Evolutionary conservation across 1,140 invertebrate genomes (phyloP), one percentile per base, ranked within the genome.

Genomic region (Melitaea cinxia): DNA sequence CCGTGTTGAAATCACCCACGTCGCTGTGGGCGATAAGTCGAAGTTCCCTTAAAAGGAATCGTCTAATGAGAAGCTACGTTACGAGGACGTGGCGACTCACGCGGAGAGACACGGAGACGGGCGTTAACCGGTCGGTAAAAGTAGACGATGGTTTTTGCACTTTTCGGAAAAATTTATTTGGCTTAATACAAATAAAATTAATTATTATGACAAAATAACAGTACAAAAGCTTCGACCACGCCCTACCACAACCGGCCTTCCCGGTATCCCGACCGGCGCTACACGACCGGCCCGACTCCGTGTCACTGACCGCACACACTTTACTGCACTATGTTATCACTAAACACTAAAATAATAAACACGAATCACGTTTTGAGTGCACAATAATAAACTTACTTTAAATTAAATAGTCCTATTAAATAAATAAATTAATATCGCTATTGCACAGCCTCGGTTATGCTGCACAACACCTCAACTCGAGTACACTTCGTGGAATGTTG

Each of bases 321-420:
- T 47, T 57, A 70, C 76, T 76, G 68, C 82, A 88, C 82, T 75
- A 74, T 73, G 73, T 70, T 70, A 71, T 68, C 77, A 78, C 70
- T 64, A 45, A 45, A 59, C 62, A 66, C 68, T 56, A 68, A 59
- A 77, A 80, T 70, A 72, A 64, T 58, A 50, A 68, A 72, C 75
- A 71, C 23, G 52, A 39, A 72, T 77, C 82, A 84, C 78, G 66
- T 72, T 58, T 70, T 68, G 47, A 65, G 71, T 73, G 70, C 76
- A 80, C 65, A 65, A 68, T 23, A 35, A 63, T 70, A 60, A 78
- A 90, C 88, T 90, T 90, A 88, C 86, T 84, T 88, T 89, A 81
- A 89, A 83, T 90, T 88, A 88, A 87, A 85, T 86, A 88, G 85
- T 86, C 84, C 85, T 88, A 88, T 71, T 85, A 86, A 86, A 89